phyloP scores from a whole-genome alignment of 23 tunicate genomes.

The Pegea sp. region DNA sequence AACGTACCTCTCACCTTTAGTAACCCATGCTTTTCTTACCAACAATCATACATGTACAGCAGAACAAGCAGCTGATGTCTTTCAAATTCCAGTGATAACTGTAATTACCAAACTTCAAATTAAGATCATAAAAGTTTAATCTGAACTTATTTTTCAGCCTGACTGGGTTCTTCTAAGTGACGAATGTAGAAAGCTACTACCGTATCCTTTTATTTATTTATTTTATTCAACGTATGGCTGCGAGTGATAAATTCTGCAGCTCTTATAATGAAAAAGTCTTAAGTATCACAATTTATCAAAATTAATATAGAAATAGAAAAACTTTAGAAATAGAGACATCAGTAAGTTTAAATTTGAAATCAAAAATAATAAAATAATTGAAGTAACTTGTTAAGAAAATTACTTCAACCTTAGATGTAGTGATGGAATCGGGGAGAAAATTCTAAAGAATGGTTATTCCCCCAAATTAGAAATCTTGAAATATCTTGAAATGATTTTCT shows the following conservation, averaged over 20 bases:
- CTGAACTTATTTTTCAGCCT: slow-evolving; percentile 17
- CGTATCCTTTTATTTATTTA: slow-evolving; percentile 38
- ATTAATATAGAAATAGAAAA: no score
- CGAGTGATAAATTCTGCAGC: no score
- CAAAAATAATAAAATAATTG: no score
- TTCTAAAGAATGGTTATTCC: no score
- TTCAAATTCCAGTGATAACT: slow-evolving; percentile 58
- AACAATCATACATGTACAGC: slow-evolving; percentile 23
- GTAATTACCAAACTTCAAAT: slow-evolving; percentile 6
- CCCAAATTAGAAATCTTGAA: not conserved
- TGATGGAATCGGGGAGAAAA: no score
- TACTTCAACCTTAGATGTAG: no score
- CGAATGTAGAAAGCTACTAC: slow-evolving; percentile 27
- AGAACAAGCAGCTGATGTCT: slow-evolving; percentile 48
- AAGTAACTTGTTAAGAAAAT: no score
- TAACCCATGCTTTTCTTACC: slow-evolving; percentile 44
- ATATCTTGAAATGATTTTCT: not conserved
- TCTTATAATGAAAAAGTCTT: no score
- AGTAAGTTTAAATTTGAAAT: no score
- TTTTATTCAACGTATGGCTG: no score
- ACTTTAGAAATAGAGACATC: no score
- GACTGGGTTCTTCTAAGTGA: slow-evolving; percentile 31
- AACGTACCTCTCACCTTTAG: slow-evolving; percentile 32
- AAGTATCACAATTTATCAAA: no score
- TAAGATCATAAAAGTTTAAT: not conserved